These are phyloP conservation scores for Geopemphigus sp. DNA, from an alignment of 1,140 invertebrate genomes.

Conservation along the genomic window DNA sequence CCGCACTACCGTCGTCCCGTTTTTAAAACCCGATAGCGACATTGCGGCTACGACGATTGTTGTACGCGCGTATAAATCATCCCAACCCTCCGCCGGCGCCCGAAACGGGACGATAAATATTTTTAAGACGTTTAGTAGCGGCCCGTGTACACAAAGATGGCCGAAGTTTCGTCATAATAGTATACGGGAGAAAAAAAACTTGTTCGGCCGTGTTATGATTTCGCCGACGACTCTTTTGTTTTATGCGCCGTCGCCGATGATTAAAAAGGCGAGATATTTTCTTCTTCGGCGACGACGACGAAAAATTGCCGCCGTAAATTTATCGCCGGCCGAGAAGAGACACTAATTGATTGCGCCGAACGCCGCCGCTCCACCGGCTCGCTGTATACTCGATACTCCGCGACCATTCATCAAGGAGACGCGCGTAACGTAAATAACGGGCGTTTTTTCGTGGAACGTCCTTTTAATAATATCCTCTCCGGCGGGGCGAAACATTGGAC, in stretches of 20 bases:
- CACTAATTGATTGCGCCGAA: neutral
- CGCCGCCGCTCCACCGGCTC: too few relatives aligned
- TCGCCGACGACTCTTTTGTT: neutral
- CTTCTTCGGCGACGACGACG: neutral
- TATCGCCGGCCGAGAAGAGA: neutral
- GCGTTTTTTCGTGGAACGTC: too few relatives aligned
- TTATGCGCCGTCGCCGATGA: conserved; percentile 10
- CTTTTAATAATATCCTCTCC: too few relatives aligned
- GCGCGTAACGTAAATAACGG: too few relatives aligned
- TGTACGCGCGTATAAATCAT: conserved; percentile 29
- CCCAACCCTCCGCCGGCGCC: neutral
- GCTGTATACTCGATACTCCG: too few relatives aligned
- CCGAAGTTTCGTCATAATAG: neutral
- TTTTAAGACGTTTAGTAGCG: conserved; percentile 26
- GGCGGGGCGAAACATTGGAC: too few relatives aligned
- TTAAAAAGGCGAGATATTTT: conserved; percentile 1
- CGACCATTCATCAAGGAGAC: too few relatives aligned
- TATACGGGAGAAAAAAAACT: neutral
- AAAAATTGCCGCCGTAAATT: neutral
- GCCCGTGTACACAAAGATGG: neutral
- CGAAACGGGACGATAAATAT: conserved; percentile 29
- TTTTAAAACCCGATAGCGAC: conserved; percentile 25
- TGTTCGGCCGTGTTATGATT: neutral
- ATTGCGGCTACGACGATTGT: conserved; percentile 14
- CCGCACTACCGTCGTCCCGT: neutral